Evolutionary conservation across 2,888 invertebrate genomes (phyloP).

Genomic region (Sylvicola fuscatus): DNA sequence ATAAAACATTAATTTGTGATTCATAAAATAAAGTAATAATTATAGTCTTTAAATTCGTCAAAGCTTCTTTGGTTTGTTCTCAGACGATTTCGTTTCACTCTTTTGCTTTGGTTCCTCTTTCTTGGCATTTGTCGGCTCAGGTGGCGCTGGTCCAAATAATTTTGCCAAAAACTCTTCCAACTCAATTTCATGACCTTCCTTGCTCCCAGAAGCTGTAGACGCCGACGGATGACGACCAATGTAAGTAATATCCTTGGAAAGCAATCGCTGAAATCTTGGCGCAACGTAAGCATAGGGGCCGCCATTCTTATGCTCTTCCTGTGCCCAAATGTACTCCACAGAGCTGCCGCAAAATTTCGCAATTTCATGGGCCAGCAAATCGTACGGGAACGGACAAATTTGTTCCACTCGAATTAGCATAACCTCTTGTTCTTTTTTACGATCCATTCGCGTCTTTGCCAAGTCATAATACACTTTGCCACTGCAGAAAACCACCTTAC

Average conservation of each 20-base stretch:
- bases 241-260: slow-evolving; percentile 36
- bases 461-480: slow-evolving; percentile 65
- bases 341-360: slow-evolving; percentile 10
- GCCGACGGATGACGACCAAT: slow-evolving; percentile 72
- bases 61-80: too few relatives aligned
- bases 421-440: slow-evolving; percentile 38
- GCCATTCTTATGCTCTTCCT: slow-evolving; percentile 67
- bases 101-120: not conserved
- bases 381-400: slow-evolving; percentile 56
- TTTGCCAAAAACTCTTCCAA: slow-evolving; percentile 41
- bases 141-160: slow-evolving; percentile 2
- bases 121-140: too few relatives aligned
- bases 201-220: slow-evolving; percentile 87
- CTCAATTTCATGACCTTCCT: slow-evolving; percentile 70
- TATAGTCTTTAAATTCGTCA: too few relatives aligned
- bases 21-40: too few relatives aligned
- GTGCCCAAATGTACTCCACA: slow-evolving; percentile 32
- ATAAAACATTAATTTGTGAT: too few relatives aligned
- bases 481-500: slow-evolving; percentile 49
- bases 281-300: slow-evolving; percentile 49
- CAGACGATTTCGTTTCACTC: too few relatives aligned
- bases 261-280: slow-evolving; percentile 33
- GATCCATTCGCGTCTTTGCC: slow-evolving; percentile 35
- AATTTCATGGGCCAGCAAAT: slow-evolving; percentile 41
- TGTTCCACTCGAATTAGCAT: slow-evolving; percentile 67